Evolutionary conservation across 64 coral and sea anemone species (phyloP).

Genomic region (Montipora capricornis): DNA sequence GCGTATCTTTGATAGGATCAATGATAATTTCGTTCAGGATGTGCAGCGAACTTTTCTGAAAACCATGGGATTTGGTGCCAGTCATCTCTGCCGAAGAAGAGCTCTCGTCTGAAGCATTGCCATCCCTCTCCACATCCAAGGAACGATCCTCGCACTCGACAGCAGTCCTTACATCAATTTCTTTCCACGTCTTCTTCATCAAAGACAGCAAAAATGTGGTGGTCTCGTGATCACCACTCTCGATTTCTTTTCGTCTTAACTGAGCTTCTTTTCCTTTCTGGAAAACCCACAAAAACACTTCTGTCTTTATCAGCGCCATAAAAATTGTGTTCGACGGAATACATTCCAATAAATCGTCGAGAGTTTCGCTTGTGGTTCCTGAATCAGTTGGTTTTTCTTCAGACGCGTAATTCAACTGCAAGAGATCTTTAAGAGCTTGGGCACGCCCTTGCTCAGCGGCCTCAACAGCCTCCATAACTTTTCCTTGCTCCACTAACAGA

Average conservation of each 20-base stretch:
- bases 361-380: background rate
- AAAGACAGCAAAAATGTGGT: background rate
- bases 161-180: background rate
- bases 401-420: background rate
- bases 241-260: background rate
- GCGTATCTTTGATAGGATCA: background rate
- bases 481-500: no score
- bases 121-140: background rate
- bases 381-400: background rate
- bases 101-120: background rate
- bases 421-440: background rate
- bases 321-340: background rate
- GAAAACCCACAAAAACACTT: background rate
- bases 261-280: background rate
- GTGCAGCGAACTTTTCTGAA: background rate
- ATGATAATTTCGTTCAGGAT: background rate
- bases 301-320: background rate
- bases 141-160: slow-evolving; percentile 1
- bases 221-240: background rate
- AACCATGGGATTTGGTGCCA: background rate
- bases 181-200: background rate
- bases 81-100: background rate
- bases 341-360: background rate
- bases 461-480: background rate
- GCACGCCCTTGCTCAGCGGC: slow-evolving; percentile 10